phyloP scores from a whole-genome alignment of 2,113 vertebrate genomes.

The Pelobates fuscus region DNA sequence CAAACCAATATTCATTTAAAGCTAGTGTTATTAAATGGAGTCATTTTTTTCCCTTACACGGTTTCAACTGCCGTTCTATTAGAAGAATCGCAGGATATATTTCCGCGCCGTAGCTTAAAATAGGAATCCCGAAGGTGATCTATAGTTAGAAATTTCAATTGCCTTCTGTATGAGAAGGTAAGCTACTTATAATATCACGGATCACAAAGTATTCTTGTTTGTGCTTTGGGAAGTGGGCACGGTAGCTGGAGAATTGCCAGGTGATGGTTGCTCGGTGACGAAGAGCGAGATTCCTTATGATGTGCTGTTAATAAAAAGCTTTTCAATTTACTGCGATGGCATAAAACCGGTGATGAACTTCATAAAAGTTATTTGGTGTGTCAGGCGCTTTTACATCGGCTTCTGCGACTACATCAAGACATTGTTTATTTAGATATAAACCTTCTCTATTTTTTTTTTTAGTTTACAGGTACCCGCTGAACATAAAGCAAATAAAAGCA shows the following conservation, averaged over 20 bases:
- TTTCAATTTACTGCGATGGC: background rate
- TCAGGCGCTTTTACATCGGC: slow-evolving; percentile 28
- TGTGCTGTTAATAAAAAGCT: slow-evolving; percentile 9
- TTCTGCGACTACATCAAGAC: slow-evolving; percentile 16
- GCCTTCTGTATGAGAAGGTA: background rate
- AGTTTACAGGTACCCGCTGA: background rate
- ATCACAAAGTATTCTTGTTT: background rate
- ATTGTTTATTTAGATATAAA: slow-evolving; percentile 34
- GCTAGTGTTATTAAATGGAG: slow-evolving; percentile 35
- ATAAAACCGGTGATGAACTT: slow-evolving; percentile 38
- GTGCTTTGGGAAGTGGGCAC: background rate
- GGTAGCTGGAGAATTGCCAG: background rate
- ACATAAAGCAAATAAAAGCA: too few species aligned
- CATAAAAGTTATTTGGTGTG: slow-evolving; percentile 41
- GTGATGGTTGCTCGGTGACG: background rate
- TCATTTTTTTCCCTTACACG: slow-evolving; percentile 32
- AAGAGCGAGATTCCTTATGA: background rate
- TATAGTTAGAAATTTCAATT: slow-evolving; percentile 11
- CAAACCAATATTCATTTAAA: slow-evolving; percentile 21
- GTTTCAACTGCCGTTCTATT: slow-evolving; percentile 18
- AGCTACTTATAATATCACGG: slow-evolving; percentile 1
- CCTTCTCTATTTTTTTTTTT: slow-evolving; percentile 23
- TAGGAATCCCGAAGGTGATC: slow-evolving; percentile 32
- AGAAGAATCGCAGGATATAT: slow-evolving; percentile 8
- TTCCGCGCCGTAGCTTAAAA: background rate